Evolutionary conservation across 64 coral and sea anemone genomes (phyloP), one percentile per base, ranked within the genome.

Genomic region (Pocillopora damicornis): DNA sequence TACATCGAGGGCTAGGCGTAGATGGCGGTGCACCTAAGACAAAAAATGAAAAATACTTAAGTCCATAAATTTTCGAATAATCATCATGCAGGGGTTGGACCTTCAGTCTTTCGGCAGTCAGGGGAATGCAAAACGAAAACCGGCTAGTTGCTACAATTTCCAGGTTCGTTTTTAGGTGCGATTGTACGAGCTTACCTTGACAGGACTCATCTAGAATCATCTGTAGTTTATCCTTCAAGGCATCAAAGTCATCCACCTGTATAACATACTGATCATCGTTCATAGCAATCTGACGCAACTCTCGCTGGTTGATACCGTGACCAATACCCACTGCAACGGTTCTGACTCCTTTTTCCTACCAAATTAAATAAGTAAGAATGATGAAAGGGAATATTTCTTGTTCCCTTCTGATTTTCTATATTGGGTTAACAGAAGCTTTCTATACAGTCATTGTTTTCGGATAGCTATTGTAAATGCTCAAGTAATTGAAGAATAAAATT

Each of bases 201-300:
- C 93, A 95, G 5, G 93, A 95, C n/a, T 95, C 93, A 12, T 77
- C 78, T 11, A 91, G 75, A 95, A 95, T 95, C 35, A 89, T 75
- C 20, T 89, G 73, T 58, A 95, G 64, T 67, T 95, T 95, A 37
- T 79, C 64, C 68, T 91, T 95, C 22, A 95, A 76, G 9, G 84
- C 74, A 11, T 91, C 86, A 72, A 91, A 95, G 58, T 80, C 80
- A 18, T 81, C 9, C 8, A 91, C 93, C 26, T 80, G 89, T 9
- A 95, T 37, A 2, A 95, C 89, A 63, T 85, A 95, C 9, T 88
- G 20, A 8, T 22, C 62, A 38, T 95, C 59, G 57, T 56, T 80
- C 93, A 95, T 88, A 1, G 93, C 93, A 61, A 95, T 95, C 73
- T 91, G 78, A 9, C 75, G 79, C 63, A 95, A 75, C 20, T 95